Evolutionary conservation across 2,797 vertebrate genomes (phyloP).

Genomic region (Manis crassicaudata): DNA sequence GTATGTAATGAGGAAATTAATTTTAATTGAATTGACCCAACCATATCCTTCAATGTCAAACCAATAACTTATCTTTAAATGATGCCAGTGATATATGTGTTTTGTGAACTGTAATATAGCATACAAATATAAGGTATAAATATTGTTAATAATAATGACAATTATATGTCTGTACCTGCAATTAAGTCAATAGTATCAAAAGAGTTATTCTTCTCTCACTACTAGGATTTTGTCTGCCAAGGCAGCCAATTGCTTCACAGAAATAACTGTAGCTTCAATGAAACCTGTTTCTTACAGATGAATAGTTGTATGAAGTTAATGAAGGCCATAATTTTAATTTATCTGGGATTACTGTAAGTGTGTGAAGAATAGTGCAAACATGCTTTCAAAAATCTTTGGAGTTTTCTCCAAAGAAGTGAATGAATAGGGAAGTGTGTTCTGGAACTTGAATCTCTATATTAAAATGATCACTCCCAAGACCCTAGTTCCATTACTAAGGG

Average conservation of each 20-base stretch:
- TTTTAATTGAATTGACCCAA: neutral
- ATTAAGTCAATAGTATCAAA: neutral
- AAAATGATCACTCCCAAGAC: neutral
- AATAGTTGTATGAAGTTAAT: neutral
- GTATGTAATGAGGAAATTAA: neutral
- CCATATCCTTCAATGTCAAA: neutral
- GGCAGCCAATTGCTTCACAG: neutral
- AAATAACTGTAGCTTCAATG: neutral
- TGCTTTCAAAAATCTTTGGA: neutral
- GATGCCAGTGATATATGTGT: neutral
- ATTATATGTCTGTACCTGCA: neutral
- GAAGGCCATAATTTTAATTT: neutral
- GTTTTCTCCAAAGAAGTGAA: neutral
- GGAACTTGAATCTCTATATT: neutral
- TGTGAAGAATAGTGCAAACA: neutral
- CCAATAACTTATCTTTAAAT: neutral
- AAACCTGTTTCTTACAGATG: neutral
- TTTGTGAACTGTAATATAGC: neutral
- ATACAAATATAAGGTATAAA: neutral
- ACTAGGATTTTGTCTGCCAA: neutral
- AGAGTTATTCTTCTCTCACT: neutral
- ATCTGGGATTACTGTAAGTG: neutral
- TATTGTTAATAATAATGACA: neutral
- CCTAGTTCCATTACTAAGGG: too few species aligned
- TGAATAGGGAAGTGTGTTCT: neutral